Evolutionary conservation across 1,140 invertebrate genomes (phyloP), one percentile per base, ranked within the genome.

Genomic region (Meloidogyne exigua): DNA sequence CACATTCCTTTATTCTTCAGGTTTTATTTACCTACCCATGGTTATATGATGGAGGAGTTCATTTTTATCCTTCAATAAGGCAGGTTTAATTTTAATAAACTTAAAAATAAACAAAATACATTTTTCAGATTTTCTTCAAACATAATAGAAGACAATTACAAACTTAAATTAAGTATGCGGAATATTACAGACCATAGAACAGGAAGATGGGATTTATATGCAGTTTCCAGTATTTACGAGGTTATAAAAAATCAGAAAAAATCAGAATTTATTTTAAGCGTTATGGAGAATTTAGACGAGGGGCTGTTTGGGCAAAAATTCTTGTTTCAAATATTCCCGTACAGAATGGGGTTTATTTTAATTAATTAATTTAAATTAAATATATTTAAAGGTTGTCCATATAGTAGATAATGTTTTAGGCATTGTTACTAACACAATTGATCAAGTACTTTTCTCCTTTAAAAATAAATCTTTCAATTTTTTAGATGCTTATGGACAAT

Each of bases 241-340:
- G 66, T 70, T 12, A 26, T 23, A 4, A 18, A 49, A 49, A 13
- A 23, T 21, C n/a, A 2, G 15, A 28, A 67, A 21, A 18, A 15
- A 39, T 32, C 21, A 5, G n/a, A 15, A 15, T 21, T 12, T 26
- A 21, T 21, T 11, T 44, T 13, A 9, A 73, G 71, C 71, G 71
- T 36, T 86, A 86, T 73, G 75, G 74, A 0, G 78, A 83, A 26
- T 86, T 86, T 77, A 63, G 84, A 26, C 18, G 86, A 66, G 85
- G 85, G 13, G 81, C 85, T 13, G 87, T 87, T 18, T 87, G 87
- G 87, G 85, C 85, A 4, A 88, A 87, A 72, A 83, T 87, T 26
- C 36, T 88, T 2, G 87, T 88, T 12, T 87, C 85, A 11, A 88
- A 87, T 70, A 87, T 87, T 71, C 85, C 85, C 0, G 84, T 88